phyloP scores from a whole-genome alignment of 2,888 invertebrate species.

The Callosobruchus maculatus region DNA sequence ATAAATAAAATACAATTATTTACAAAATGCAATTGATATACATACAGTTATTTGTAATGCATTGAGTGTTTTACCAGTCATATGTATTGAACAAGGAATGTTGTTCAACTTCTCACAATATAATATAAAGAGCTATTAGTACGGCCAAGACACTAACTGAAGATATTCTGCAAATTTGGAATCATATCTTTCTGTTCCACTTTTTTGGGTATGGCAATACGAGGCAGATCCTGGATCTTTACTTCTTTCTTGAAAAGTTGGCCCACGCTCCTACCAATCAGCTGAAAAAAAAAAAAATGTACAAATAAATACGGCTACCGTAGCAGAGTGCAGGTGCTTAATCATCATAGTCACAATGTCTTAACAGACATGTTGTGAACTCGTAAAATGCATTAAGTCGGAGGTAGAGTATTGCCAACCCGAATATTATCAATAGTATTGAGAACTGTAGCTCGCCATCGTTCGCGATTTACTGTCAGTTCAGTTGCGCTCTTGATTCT shows the following conservation, averaged over 20 bases:
- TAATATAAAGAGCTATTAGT: background rate
- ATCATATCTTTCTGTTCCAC: constrained; percentile 33
- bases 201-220: constrained; percentile 54
- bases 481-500: too few species aligned
- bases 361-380: too few species aligned
- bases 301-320: too few species aligned
- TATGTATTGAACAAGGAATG: background rate
- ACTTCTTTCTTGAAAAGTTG: constrained; percentile 86
- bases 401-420: too few species aligned
- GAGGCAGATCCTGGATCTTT: constrained; percentile 80
- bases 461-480: too few species aligned
- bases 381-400: too few species aligned
- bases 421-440: too few species aligned
- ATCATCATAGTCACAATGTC: too few species aligned
- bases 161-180: background rate
- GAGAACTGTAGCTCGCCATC: too few species aligned
- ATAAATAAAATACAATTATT: constrained; percentile 35
- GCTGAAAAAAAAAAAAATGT: constrained; percentile 52
- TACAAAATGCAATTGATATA: constrained; percentile 32
- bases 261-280: constrained; percentile 81
- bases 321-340: too few species aligned
- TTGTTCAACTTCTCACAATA: background rate
- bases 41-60: constrained; percentile 1
- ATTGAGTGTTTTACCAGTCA: background rate
- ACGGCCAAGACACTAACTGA: background rate